Evolutionary conservation across 30 jellyfish, hydroid and myxozoan species (phyloP), one percentile per base, ranked within the genome.

Genomic region (Turritopsis dohrnii): DNA sequence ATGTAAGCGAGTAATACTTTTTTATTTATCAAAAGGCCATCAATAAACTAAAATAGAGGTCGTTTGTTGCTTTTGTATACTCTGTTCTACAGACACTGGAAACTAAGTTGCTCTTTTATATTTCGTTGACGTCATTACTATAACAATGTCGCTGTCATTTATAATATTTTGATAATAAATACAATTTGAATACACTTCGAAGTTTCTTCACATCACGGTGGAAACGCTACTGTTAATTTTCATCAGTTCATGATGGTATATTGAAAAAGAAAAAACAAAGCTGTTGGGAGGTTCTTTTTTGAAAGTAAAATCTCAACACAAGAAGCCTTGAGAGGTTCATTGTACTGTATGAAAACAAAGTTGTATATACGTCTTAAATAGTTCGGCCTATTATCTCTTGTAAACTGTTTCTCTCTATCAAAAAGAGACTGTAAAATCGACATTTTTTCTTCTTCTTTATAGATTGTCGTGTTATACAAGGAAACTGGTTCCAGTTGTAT

Each of bases 381-480:
- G n/a, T n/a, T n/a, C n/a, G n/a, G n/a, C n/a, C n/a, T n/a, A n/a
- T n/a, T n/a, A n/a, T n/a, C n/a, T n/a, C n/a, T n/a, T n/a, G n/a
- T n/a, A n/a, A n/a, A n/a, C n/a, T n/a, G n/a, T n/a, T n/a, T n/a
- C n/a, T n/a, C n/a, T n/a, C n/a, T n/a, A n/a, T n/a, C n/a, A n/a
- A n/a, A n/a, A n/a, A n/a, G n/a, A n/a, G n/a, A n/a, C n/a, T n/a
- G n/a, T n/a, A n/a, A n/a, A n/a, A n/a, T n/a, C n/a, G n/a, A n/a
- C n/a, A n/a, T n/a, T n/a, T 74, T 29, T 22, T 52, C 24, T 74
- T 52, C 52, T 75, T 75, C 21, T 75, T 26, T 8, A 0, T 82
- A 91, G 97, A 87, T 91, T 86, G 79, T 96, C 1, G 96, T 91
- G 26, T 76, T 87, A 75, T 75, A 86, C 72, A 91, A 91, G 83